Percentiles rank a stretch among this genome's conserved stretches.
These are phyloP conservation scores for Capra hircus DNA, from an alignment of 2,113 vertebrate species.

Conservation along the genomic window DNA sequence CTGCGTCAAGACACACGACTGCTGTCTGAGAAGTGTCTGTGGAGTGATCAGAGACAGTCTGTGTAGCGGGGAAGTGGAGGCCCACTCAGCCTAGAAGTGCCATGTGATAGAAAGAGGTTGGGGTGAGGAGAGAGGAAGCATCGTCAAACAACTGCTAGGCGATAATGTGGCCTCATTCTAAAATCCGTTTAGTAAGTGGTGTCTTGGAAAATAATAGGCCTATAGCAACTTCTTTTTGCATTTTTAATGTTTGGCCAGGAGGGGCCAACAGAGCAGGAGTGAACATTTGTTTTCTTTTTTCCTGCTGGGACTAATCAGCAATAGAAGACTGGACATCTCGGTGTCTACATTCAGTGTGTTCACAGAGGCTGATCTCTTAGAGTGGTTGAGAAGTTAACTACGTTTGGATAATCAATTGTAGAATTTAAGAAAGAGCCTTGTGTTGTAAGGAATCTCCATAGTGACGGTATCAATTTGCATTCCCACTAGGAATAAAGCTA, in stretches of 20 bases:
- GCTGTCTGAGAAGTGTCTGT: not conserved
- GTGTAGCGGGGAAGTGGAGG: not conserved
- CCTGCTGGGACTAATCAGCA: not conserved
- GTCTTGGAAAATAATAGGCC: too few species aligned
- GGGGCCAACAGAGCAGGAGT: not conserved
- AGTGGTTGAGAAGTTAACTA: fast-evolving
- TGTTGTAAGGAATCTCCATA: not conserved
- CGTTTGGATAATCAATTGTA: not conserved
- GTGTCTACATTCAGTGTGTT: not conserved
- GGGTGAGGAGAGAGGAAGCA: not conserved
- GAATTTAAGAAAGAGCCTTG: not conserved
- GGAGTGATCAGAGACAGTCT: not conserved
- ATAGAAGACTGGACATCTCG: not conserved
- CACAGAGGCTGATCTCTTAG: not conserved
- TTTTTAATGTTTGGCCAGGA: not conserved
- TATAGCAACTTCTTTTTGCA: not conserved
- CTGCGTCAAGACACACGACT: fast-evolving
- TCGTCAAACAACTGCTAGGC: not conserved
- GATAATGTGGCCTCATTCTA: not conserved
- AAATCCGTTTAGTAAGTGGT: not conserved
- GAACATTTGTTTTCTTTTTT: not conserved
- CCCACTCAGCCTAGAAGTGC: not conserved
- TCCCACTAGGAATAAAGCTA: not conserved
- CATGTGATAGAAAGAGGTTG: fast-evolving
- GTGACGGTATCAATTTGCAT: not conserved